Conservation (phyloP, 2,113 vertebrate genomes). For the Pteruthius melanotis region DNA sequence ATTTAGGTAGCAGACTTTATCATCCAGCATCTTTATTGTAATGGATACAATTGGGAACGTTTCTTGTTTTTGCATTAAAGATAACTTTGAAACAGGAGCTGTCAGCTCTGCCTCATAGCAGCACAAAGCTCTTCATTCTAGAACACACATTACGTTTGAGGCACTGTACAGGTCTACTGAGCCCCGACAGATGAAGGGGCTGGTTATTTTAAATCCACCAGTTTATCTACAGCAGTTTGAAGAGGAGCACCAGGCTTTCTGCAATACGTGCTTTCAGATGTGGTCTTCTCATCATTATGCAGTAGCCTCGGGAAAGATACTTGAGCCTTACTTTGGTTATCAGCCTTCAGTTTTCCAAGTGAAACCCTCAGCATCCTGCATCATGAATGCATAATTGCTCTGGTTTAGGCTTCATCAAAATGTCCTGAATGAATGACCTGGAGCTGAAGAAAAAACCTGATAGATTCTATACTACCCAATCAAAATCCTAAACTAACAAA, state of each 20-base stretch:
- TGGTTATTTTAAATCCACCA: not conserved
- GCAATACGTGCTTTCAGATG: not conserved
- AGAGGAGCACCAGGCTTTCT: not conserved
- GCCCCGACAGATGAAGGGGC: not conserved
- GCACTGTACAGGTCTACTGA: not conserved
- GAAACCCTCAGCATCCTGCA: constrained; percentile 47
- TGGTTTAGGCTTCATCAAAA: constrained; percentile 26
- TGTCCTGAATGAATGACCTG: constrained; percentile 18
- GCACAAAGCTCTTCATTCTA: constrained; percentile 19
- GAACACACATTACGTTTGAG: not conserved
- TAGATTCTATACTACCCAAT: not conserved
- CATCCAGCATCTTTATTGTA: constrained; percentile 28
- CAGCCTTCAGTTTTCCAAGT: constrained; percentile 55
- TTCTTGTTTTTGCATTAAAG: constrained; percentile 44
- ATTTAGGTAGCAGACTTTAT: constrained; percentile 21
- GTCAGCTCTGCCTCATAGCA: not conserved
- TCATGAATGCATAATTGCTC: constrained; percentile 41
- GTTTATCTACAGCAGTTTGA: not conserved
- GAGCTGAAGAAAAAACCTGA: not conserved
- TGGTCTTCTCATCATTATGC: constrained; percentile 24
- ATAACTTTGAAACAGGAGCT: constrained; percentile 59
- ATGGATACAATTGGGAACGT: constrained; percentile 14
- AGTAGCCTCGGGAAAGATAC: constrained; percentile 48
- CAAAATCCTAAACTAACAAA: constrained; percentile 3
- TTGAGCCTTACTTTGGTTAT: constrained; percentile 40